Evolutionary conservation across 2,797 vertebrate genomes (phyloP).

Genomic region (Phrynocephalus guinanensis): DNA sequence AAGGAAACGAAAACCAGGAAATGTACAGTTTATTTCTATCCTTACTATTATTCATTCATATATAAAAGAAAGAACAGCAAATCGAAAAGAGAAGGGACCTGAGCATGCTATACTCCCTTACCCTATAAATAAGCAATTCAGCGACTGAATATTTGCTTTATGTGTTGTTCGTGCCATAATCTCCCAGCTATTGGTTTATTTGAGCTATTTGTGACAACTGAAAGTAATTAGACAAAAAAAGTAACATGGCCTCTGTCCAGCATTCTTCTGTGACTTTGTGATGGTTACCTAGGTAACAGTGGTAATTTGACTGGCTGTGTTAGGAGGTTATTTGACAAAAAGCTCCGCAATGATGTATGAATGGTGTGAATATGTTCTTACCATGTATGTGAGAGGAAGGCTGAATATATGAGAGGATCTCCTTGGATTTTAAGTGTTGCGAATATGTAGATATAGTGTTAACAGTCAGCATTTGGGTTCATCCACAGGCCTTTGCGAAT

Average conservation of each 20-base stretch:
- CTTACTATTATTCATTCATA: neutral
- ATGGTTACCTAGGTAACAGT: constrained; percentile 44
- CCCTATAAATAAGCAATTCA: neutral
- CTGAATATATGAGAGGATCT: neutral
- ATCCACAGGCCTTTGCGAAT: neutral
- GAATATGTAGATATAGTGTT: neutral
- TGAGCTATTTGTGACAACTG: constrained; percentile 20
- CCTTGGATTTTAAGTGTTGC: neutral
- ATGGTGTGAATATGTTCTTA: constrained; percentile 11
- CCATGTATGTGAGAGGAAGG: neutral
- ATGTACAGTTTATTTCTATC: neutral
- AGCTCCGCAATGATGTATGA: constrained; percentile 22
- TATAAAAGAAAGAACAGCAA: neutral
- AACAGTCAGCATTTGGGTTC: neutral
- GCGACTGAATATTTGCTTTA: neutral
- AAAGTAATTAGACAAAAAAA: constrained; percentile 42
- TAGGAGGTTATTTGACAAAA: constrained; percentile 33
- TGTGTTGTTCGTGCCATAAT: neutral
- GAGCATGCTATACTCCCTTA: neutral
- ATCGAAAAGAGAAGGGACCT: neutral
- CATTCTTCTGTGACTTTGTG: constrained; percentile 31
- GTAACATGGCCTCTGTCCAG: constrained; percentile 19
- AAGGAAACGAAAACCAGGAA: neutral
- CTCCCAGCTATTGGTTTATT: constrained; percentile 13
- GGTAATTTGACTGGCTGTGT: constrained; percentile 22